phyloP scores from a whole-genome alignment of 2,113 vertebrate species.

The Loxodonta africana region DNA sequence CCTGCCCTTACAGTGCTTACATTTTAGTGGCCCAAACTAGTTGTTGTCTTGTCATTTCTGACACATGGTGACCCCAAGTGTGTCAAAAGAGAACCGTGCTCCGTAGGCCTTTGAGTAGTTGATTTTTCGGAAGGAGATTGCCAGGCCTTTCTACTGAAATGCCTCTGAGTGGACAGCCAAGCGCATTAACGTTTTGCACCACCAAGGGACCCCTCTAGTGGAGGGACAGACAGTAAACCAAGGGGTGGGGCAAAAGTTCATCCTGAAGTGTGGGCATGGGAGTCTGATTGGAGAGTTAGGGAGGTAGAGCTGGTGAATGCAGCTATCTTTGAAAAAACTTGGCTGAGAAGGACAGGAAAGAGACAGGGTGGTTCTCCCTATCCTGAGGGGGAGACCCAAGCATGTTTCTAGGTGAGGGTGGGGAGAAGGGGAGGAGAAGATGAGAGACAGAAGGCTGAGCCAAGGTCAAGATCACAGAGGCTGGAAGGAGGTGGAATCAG shows the following conservation, averaged over 20 bases:
- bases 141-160: too few relatives aligned
- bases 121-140: too few relatives aligned
- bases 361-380: background rate
- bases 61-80: background rate
- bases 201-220: too few relatives aligned
- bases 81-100: background rate
- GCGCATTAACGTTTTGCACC: too few relatives aligned
- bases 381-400: background rate
- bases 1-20: background rate
- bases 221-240: background rate
- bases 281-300: background rate
- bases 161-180: too few relatives aligned
- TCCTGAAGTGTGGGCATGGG: background rate
- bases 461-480: background rate
- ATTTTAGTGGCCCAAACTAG: background rate
- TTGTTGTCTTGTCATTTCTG: background rate
- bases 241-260: background rate
- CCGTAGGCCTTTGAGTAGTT: background rate
- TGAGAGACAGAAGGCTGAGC: accelerated
- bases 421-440: background rate
- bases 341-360: background rate
- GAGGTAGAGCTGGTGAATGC: background rate
- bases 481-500: background rate
- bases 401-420: background rate
- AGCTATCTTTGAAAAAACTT: background rate